Evolutionary conservation across 2,888 invertebrate genomes (phyloP).

Genomic region (Entomobrya multifasciata): DNA sequence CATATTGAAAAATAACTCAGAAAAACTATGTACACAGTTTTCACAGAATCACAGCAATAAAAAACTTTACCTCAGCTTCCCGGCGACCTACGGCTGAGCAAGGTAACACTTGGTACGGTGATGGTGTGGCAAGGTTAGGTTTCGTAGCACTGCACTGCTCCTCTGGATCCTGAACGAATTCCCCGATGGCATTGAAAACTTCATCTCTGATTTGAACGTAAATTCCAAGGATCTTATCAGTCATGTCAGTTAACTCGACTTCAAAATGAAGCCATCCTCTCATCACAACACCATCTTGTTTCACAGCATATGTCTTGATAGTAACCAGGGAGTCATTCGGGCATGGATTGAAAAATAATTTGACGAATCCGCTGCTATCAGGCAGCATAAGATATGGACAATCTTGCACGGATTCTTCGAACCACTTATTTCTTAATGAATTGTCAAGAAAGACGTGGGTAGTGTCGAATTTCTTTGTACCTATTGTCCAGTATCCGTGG

Average conservation of each 20-base stretch:
- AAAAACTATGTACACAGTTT: too few species aligned
- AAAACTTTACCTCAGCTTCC: conserved; percentile 13
- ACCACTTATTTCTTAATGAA: too few species aligned
- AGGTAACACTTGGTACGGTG: background rate
- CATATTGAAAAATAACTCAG: too few species aligned
- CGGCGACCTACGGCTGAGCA: conserved; percentile 35
- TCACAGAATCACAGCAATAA: too few species aligned
- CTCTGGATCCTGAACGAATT: background rate
- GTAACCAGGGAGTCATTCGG: too few species aligned
- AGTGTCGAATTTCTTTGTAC: too few species aligned
- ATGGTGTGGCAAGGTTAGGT: background rate
- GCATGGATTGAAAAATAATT: too few species aligned
- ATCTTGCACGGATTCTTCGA: too few species aligned
- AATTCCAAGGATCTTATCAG: background rate
- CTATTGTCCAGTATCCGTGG: too few species aligned
- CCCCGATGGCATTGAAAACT: conserved; percentile 21
- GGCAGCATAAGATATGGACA: too few species aligned
- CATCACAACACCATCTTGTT: background rate
- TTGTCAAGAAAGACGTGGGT: too few species aligned
- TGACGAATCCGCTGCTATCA: too few species aligned
- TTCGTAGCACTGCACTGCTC: background rate
- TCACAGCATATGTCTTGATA: background rate
- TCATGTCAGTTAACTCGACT: background rate
- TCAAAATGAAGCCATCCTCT: conserved; percentile 44
- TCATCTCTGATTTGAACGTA: conserved; percentile 35